phyloP scores from a whole-genome alignment of 35 echinoderm and acorn worm species.

The Ptychodera flava region DNA sequence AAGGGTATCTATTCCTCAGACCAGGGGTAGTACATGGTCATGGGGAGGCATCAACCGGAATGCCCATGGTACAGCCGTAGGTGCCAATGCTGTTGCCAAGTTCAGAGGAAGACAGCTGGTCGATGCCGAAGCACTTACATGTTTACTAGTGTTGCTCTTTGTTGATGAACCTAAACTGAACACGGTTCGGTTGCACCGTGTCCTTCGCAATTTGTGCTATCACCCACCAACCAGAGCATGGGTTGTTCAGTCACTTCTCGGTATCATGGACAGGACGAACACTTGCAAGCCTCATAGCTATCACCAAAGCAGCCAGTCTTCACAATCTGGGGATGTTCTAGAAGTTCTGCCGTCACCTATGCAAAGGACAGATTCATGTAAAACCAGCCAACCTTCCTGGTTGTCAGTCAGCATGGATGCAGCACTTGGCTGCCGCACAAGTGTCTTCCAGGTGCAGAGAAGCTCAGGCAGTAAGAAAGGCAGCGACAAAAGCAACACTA shows the following conservation, averaged over 20 bases:
- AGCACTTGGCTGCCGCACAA: slow-evolving; percentile 86
- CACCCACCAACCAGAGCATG: slow-evolving; percentile 75
- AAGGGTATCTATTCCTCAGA: slow-evolving; percentile 62
- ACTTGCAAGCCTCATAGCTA: slow-evolving; percentile 25
- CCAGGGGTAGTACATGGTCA: slow-evolving; percentile 50
- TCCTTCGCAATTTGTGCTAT: slow-evolving; percentile 87
- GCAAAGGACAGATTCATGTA: slow-evolving; percentile 19
- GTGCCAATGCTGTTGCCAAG: slow-evolving; percentile 31
- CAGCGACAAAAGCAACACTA: slow-evolving; percentile 48
- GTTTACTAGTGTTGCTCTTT: slow-evolving; percentile 89
- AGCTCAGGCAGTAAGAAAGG: slow-evolving; percentile 53
- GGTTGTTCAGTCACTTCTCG: slow-evolving; percentile 81
- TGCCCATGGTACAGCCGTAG: slow-evolving; percentile 14
- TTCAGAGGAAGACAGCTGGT: slow-evolving; percentile 85
- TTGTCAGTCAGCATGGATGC: slow-evolving; percentile 98
- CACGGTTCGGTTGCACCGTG: slow-evolving; percentile 58
- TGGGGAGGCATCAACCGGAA: slow-evolving; percentile 32
- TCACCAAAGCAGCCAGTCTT: neutral
- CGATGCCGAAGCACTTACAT: slow-evolving; percentile 87
- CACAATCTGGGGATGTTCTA: slow-evolving; percentile 13
- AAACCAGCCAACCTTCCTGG: slow-evolving; percentile 79
- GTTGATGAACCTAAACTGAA: slow-evolving; percentile 95
- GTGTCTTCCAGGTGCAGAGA: slow-evolving; percentile 91
- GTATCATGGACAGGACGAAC: slow-evolving; percentile 93
- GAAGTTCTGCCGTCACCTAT: slow-evolving; percentile 10